Conservation (phyloP, 2,113 vertebrate species). For the Protobothrops flavoviridis region DNA sequence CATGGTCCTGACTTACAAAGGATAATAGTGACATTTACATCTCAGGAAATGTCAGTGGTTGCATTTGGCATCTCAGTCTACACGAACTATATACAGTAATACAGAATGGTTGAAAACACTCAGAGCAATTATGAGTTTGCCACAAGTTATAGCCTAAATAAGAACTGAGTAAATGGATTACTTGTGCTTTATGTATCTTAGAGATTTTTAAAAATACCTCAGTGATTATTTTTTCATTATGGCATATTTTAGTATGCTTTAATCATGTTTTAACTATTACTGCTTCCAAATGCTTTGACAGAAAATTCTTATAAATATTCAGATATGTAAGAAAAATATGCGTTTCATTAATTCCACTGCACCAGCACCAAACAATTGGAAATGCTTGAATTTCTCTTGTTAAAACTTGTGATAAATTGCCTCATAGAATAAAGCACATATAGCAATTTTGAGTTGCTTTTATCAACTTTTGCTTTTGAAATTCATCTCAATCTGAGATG, state of each 20-base stretch:
- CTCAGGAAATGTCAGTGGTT: not conserved
- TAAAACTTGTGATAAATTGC: not conserved
- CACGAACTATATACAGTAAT: not conserved
- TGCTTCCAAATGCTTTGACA: not conserved
- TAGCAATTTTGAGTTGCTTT: constrained; percentile 5
- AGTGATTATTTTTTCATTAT: not conserved
- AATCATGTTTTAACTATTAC: not conserved
- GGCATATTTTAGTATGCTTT: not conserved
- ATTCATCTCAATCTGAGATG: constrained; percentile 8
- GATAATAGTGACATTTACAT: not conserved
- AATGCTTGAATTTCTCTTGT: not conserved
- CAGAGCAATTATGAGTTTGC: not conserved
- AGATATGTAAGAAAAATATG: not conserved
- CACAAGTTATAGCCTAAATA: not conserved
- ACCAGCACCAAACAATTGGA: not conserved
- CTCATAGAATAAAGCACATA: not conserved
- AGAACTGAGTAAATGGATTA: not conserved
- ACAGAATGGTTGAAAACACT: not conserved
- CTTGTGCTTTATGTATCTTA: not conserved
- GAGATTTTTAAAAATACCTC: not conserved
- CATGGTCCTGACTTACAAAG: not conserved
- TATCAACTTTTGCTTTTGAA: not conserved
- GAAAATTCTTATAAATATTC: not conserved
- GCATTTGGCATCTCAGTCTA: not conserved
- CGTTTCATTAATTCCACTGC: not conserved